These are phyloP conservation scores for Phataginus tetradactyla DNA, from an alignment of 2,797 vertebrate species.

Conservation along the genomic window DNA sequence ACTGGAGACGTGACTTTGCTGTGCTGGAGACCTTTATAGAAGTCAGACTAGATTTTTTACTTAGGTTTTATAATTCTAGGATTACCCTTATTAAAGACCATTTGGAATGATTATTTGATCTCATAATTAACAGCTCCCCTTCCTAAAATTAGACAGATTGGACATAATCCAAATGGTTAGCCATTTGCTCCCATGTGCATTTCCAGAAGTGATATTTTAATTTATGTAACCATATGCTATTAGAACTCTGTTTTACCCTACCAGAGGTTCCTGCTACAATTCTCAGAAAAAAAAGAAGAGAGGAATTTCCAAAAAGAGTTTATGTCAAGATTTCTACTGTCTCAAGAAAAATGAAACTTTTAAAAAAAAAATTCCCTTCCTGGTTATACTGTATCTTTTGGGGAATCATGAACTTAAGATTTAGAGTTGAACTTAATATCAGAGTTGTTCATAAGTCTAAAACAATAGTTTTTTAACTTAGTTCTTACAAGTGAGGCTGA, in stretches of 20 bases:
- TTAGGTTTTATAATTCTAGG: constrained; percentile 30
- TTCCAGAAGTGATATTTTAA: constrained; percentile 40
- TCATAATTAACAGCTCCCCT: constrained; percentile 33
- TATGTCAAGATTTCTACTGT: not conserved
- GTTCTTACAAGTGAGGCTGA: not conserved
- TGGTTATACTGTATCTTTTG: not conserved
- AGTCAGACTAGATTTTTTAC: constrained; percentile 14
- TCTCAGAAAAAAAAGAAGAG: not conserved
- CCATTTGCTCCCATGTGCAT: not conserved
- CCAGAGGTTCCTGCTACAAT: not conserved
- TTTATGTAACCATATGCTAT: not conserved
- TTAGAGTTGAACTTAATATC: not conserved
- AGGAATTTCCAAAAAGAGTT: not conserved
- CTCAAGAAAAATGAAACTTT: not conserved
- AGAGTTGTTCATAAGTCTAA: not conserved
- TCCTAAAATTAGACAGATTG: constrained; percentile 52
- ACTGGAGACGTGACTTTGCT: not conserved
- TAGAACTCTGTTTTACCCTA: not conserved
- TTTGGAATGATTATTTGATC: constrained; percentile 17
- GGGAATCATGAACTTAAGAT: not conserved
- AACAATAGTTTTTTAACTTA: not conserved
- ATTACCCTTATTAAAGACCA: constrained; percentile 29
- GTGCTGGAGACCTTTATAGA: not conserved
- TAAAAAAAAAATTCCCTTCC: not conserved
- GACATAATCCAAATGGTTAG: not conserved